These are phyloP conservation scores for Tanaodytes sp. DNA, from an alignment of 2,888 invertebrate genomes.

Conservation along the genomic window DNA sequence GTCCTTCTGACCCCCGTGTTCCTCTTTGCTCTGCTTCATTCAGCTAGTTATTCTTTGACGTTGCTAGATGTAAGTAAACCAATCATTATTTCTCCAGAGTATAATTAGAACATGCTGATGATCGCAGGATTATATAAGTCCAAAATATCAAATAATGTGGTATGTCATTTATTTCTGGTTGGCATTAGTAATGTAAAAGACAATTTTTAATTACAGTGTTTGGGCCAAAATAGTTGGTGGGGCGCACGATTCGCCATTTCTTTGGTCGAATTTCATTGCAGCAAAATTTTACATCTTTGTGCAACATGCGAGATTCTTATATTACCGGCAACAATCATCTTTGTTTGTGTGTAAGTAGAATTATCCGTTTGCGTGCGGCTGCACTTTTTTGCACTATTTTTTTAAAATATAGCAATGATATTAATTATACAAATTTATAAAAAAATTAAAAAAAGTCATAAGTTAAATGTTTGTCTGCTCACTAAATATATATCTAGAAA, in stretches of 20 bases:
- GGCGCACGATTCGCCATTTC: constrained; percentile 88
- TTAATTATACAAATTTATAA: no score
- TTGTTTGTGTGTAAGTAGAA: constrained; percentile 91
- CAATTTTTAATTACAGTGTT: constrained; percentile 76
- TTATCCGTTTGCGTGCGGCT: no score
- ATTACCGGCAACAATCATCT: constrained; percentile 85
- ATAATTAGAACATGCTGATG: no score
- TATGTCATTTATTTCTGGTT: constrained; percentile 17
- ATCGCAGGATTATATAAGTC: no score
- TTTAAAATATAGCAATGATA: no score
- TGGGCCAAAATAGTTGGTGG: constrained; percentile 95
- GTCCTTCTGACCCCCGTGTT: constrained; percentile 93
- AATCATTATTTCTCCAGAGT: no score
- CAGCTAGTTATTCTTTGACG: constrained; percentile 91
- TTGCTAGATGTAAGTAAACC: constrained; percentile 89
- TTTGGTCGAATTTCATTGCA: constrained; percentile 91
- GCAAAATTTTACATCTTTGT: constrained; percentile 90
- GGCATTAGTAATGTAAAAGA: constrained; percentile 28
- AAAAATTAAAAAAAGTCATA: no score
- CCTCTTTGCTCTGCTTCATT: constrained; percentile 93
- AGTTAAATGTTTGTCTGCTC: no score
- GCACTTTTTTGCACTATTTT: no score
- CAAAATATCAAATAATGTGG: constrained; percentile 21
- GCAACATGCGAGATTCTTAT: constrained; percentile 95
- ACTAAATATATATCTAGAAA: no score